Percentiles rank a stretch among this genome's conserved stretches.
Evolutionary conservation across 2,113 vertebrate species (phyloP).

Genomic region (Furnarius figulus): DNA sequence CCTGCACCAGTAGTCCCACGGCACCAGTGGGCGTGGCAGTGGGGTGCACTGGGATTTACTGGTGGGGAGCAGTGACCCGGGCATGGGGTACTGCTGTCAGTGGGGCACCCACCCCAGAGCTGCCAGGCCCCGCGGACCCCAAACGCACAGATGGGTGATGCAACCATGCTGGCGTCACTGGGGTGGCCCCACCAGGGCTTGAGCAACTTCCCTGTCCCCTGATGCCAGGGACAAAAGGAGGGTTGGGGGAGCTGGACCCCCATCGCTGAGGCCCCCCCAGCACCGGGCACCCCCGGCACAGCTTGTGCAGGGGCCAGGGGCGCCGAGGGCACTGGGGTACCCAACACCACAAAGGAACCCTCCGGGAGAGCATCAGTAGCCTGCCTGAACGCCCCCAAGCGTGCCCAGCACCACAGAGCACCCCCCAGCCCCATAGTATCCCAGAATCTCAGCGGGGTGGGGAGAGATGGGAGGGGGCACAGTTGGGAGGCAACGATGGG

Average conservation of each 20-base stretch:
- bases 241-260: not conserved
- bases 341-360: not conserved
- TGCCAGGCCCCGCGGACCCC: not conserved
- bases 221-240: not conserved
- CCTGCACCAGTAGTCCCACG: not conserved
- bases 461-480: rapidly evolving
- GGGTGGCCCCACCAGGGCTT: not conserved
- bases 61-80: not conserved
- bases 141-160: too few species aligned
- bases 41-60: not conserved
- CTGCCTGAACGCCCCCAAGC: not conserved
- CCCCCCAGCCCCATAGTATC: not conserved
- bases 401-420: not conserved
- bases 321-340: not conserved
- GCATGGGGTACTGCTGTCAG: too few species aligned
- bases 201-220: not conserved
- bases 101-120: not conserved
- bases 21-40: not conserved
- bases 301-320: not conserved
- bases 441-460: not conserved
- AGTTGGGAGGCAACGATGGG: not conserved
- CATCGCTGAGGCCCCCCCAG: too few species aligned
- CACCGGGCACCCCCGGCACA: too few species aligned
- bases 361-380: not conserved
- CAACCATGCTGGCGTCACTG: rapidly evolving